Percentiles rank a stretch among this genome's conserved stretches.
Evolutionary conservation across 1,140 invertebrate genomes (phyloP).

Genomic region (Heliconius himera): DNA sequence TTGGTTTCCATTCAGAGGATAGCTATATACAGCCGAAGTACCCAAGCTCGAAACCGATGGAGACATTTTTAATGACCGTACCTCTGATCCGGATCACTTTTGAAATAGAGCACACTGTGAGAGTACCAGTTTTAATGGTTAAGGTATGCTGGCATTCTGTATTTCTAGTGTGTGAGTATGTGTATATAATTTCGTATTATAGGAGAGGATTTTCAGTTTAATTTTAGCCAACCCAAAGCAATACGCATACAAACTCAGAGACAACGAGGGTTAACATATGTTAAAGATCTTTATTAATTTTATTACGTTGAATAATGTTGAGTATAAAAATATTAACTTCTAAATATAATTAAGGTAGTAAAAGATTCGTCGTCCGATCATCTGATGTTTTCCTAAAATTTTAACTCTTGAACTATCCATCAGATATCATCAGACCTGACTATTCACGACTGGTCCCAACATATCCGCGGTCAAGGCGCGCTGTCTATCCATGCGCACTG

Average conservation of each 20-base stretch:
- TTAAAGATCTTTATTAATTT: no score
- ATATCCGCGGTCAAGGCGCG: conserved; percentile 81
- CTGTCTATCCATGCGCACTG: conserved; percentile 87
- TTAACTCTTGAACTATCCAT: conserved; percentile 47
- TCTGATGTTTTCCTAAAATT: no score
- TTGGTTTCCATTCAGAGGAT: conserved; percentile 58
- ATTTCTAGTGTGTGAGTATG: no score
- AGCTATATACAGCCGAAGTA: conserved; percentile 69
- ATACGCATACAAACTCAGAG: no score
- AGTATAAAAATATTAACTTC: no score
- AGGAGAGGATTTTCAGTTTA: no score
- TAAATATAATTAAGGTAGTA: no score
- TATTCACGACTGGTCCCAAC: conserved; percentile 86
- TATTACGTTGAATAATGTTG: no score
- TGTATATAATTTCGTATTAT: no score
- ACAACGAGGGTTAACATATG: no score
- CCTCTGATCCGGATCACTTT: conserved; percentile 83
- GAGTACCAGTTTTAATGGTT: conserved; percentile 70
- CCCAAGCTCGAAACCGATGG: conserved; percentile 66
- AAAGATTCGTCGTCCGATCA: no score
- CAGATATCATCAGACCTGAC: conserved; percentile 80
- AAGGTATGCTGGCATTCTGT: conserved; percentile 49
- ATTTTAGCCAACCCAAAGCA: no score
- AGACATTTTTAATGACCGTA: conserved; percentile 79
- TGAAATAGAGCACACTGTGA: conserved; percentile 81